phyloP scores from a whole-genome alignment of 2,888 invertebrate genomes.

The Lasioglossum leucozonium region DNA sequence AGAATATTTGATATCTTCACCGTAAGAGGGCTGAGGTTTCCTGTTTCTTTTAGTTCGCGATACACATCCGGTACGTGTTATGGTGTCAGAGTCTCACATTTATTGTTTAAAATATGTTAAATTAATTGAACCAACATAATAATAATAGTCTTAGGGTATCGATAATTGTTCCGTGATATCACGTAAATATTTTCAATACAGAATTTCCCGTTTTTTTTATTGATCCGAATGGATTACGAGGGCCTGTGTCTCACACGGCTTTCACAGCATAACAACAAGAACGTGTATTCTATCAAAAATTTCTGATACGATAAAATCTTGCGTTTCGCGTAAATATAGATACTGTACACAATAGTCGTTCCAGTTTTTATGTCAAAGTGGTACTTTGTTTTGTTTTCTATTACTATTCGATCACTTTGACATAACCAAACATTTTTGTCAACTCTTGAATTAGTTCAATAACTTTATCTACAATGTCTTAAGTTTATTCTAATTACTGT shows the following conservation, averaged over 20 bases:
- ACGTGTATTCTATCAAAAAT: constrained; percentile 38
- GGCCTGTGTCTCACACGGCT: constrained; percentile 39
- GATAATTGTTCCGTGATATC: constrained; percentile 11
- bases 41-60: constrained; percentile 77
- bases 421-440: constrained; percentile 45
- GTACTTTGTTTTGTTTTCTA: constrained; percentile 8
- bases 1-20: background rate
- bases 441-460: background rate
- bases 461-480: background rate
- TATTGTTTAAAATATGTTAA: constrained; percentile 69
- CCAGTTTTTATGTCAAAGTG: background rate
- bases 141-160: constrained; percentile 67
- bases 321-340: background rate
- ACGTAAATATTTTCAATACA: constrained; percentile 19
- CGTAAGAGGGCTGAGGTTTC: constrained; percentile 63
- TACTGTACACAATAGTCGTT: background rate
- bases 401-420: background rate
- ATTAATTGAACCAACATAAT: constrained; percentile 57
- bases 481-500: background rate
- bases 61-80: constrained; percentile 76
- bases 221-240: constrained; percentile 75
- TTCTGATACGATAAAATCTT: background rate
- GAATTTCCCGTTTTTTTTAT: constrained; percentile 47
- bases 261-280: constrained; percentile 59
- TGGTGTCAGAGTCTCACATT: constrained; percentile 57